A percentile compares a stretch with the other conserved stretches of the same genome.
Conservation (phyloP, 2,113 vertebrate species). For the Xyrauchen texanus region DNA sequence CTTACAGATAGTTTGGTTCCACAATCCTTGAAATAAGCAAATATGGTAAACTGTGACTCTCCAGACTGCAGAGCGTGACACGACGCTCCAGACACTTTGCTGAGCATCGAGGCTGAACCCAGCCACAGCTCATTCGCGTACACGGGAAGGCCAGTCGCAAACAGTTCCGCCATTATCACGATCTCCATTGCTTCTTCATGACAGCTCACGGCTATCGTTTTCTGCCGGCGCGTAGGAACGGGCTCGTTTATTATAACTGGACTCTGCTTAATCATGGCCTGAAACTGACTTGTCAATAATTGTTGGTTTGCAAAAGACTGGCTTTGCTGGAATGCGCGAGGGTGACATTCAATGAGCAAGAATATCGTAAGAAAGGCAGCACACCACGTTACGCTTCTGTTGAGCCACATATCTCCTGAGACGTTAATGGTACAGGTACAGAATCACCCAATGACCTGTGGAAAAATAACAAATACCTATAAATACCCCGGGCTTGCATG, state of each 20-base stretch:
- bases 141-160: conserved; percentile 59
- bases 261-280: not conserved
- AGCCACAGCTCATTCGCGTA: conserved; percentile 58
- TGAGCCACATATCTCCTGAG: not conserved
- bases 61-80: conserved; percentile 56
- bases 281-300: not conserved
- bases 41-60: conserved; percentile 56
- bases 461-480: not conserved
- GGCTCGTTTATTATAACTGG: not conserved
- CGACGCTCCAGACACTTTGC: not conserved
- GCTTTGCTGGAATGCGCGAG: not conserved
- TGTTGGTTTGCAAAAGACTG: not conserved
- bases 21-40: conserved; percentile 57
- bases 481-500: not conserved
- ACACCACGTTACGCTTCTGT: not conserved
- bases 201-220: conserved; percentile 59
- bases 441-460: not conserved
- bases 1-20: conserved; percentile 68
- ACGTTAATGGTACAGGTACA: not conserved
- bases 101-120: conserved; percentile 20
- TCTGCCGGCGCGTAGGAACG: not conserved
- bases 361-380: not conserved
- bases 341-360: not conserved
- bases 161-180: conserved; percentile 64
- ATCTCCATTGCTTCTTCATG: conserved; percentile 63